Conservation (phyloP, 2,113 vertebrate genomes). For the Prunella fulvescens region DNA sequence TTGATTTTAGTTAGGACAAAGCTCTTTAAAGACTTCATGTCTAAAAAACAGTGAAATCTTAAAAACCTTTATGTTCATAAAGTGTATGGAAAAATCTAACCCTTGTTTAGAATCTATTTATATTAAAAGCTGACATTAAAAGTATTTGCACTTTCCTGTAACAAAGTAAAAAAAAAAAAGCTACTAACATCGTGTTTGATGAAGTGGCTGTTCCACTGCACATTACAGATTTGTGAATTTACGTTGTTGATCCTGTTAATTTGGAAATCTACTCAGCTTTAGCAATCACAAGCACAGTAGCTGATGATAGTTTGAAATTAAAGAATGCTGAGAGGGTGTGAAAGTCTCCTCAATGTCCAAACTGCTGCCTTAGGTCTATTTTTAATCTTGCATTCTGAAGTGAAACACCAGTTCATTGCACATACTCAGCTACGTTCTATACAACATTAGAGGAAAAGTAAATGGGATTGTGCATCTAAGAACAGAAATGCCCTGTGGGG, state of each 20-base stretch:
- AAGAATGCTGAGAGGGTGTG: background rate
- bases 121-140: background rate
- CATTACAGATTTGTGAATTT: background rate
- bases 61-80: background rate
- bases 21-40: background rate
- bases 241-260: background rate
- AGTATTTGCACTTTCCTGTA: background rate
- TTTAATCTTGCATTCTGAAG: background rate
- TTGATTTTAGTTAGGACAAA: background rate
- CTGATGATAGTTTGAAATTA: background rate
- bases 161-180: background rate
- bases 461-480: background rate
- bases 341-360: background rate
- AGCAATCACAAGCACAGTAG: background rate
- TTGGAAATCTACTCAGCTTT: background rate
- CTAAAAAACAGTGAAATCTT: background rate
- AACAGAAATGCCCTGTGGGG: rapidly evolving
- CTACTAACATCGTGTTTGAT: rapidly evolving
- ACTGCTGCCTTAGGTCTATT: background rate
- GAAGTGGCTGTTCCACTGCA: background rate
- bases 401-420: background rate
- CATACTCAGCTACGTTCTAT: background rate
- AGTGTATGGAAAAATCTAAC: background rate
- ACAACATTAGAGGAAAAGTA: background rate
- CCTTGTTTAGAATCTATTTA: background rate